These are phyloP conservation scores for Ceyx cyanopectus DNA, from an alignment of 2,113 vertebrate species.

Conservation along the genomic window DNA sequence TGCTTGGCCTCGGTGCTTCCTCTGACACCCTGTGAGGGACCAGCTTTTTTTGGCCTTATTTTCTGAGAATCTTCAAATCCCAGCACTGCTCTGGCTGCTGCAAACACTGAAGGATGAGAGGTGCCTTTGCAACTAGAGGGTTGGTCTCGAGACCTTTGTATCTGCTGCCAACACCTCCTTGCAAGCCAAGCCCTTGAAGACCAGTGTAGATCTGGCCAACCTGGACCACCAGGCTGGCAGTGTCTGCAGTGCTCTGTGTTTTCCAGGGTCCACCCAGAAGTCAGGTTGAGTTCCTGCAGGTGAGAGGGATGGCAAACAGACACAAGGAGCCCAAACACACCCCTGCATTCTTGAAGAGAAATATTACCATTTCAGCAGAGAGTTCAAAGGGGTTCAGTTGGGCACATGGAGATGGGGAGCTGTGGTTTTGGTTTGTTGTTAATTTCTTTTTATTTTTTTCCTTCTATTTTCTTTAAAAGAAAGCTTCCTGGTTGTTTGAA, in stretches of 20 bases:
- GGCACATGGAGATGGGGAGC: background rate
- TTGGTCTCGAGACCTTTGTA: background rate
- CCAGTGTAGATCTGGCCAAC: background rate
- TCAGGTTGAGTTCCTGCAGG: background rate
- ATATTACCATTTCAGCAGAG: background rate
- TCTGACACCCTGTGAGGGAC: background rate
- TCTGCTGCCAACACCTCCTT: background rate
- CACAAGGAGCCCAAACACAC: background rate
- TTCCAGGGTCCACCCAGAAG: background rate
- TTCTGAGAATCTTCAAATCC: background rate
- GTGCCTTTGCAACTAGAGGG: background rate
- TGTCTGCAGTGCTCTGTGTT: rapidly evolving
- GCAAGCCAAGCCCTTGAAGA: background rate
- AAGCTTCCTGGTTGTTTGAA: background rate
- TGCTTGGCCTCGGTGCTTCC: background rate
- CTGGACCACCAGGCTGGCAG: rapidly evolving
- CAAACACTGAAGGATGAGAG: background rate
- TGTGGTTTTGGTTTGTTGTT: background rate
- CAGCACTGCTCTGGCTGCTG: background rate
- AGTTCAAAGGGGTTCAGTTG: background rate
- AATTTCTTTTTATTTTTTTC: background rate
- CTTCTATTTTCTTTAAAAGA: constrained; percentile 10
- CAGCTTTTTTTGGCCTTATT: background rate
- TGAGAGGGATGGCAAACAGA: background rate
- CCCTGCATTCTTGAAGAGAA: background rate